These are phyloP conservation scores for Himantopus leucocephalus DNA, from an alignment of 2,113 vertebrate genomes.

Conservation along the genomic window DNA sequence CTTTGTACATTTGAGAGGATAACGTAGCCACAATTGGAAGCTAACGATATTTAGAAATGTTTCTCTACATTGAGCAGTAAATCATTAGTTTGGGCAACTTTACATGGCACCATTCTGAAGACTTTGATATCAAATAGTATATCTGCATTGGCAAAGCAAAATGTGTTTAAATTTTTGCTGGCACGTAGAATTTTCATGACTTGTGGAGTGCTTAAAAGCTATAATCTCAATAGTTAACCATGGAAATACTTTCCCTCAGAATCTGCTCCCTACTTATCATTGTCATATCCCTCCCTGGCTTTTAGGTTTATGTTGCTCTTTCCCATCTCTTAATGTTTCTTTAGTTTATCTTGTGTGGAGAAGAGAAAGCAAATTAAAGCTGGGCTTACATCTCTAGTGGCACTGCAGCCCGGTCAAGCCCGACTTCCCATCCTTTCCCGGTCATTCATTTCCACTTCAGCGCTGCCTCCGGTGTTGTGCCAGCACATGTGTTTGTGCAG, in stretches of 20 bases:
- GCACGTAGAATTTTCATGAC: background rate
- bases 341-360: background rate
- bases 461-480: fast-evolving
- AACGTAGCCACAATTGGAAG: background rate
- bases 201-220: background rate
- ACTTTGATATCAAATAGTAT: background rate
- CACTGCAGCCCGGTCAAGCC: background rate
- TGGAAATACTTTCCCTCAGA: background rate
- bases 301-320: background rate
- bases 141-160: background rate
- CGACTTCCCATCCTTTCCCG: background rate
- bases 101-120: background rate
- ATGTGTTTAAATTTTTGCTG: background rate
- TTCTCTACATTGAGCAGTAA: background rate
- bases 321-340: background rate
- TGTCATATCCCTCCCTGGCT: fast-evolving
- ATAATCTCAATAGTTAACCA: background rate
- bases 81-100: background rate
- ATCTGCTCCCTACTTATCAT: fast-evolving
- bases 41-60: background rate
- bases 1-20: background rate
- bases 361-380: background rate
- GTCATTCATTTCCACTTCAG: background rate
- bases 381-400: background rate
- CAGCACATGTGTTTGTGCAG: background rate